Evolutionary conservation across 2,113 vertebrate species (phyloP).

Genomic region (Falco punctatus): DNA sequence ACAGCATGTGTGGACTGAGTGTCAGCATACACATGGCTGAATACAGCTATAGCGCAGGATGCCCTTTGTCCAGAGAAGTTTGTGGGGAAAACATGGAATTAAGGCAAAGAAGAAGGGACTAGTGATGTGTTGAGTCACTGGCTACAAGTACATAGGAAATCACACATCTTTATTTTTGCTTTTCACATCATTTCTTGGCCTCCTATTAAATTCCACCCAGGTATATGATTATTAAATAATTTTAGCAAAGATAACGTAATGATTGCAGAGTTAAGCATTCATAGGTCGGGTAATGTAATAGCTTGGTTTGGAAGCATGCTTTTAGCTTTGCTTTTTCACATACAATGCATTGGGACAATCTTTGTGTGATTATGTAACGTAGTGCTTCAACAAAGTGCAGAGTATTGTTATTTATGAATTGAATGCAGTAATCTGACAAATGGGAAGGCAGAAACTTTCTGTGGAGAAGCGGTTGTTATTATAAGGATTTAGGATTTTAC

Average conservation of each 20-base stretch:
- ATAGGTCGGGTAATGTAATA: not conserved
- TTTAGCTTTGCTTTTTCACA: not conserved
- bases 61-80: fast-evolving
- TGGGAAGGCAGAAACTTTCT: not conserved
- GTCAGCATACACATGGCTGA: fast-evolving
- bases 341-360: not conserved
- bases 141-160: not conserved
- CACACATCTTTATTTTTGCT: not conserved
- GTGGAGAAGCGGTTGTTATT: not conserved
- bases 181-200: not conserved
- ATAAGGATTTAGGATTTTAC: not conserved
- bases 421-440: not conserved
- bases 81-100: not conserved
- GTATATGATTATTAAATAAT: not conserved
- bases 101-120: not conserved
- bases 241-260: not conserved
- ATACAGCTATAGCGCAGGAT: fast-evolving
- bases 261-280: not conserved
- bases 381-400: not conserved
- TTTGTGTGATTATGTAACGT: not conserved
- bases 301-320: not conserved
- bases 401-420: not conserved
- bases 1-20: not conserved
- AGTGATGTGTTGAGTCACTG: not conserved
- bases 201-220: not conserved